Base-by-base conservation (phyloP, 2,797 vertebrate genomes). In the Notoglanidium macrostoma region DNA sequence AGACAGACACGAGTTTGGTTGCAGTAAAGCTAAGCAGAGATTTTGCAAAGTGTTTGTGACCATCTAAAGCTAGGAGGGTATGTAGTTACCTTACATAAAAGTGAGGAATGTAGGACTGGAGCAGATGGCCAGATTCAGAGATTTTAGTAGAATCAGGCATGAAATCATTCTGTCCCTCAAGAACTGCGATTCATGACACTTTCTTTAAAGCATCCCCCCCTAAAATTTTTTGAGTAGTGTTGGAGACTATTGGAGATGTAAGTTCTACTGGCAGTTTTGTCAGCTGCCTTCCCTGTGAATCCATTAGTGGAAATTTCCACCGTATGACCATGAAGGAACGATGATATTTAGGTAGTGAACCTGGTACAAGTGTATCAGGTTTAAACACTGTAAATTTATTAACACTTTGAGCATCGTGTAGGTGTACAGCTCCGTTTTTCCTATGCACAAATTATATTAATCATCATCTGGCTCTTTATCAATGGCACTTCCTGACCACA, bases 11-110 rank as follows among this genome's bases (percentile, higher is more conserved):
- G 72, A 85, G 65, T 82, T 73, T 79, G 54, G 84, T 79, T 70
- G 54, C 76, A 55, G 44, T 88, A 61, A 85, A 55, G 54, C 40
- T 23, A 29, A 63, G 54, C 76, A 63, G 73, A 77, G 82, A 35
- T n/a, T 4, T 17, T 3, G 3, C 21, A 79, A 57, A 35, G 29
- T 1, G 46, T 79, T 51, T 77, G 15, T 11, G 7, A 4, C 40
- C 1, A 54, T 83, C 49, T 40, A 40, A 40, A 40, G 35, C 35
- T 40, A 40, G 35, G 35, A 44, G 2, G 35, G 11, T 8, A 26
- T 26, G 32, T 15, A 26, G 55, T 61, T n/a, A 23, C 12, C 3
- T 19, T n/a, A 11, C 5, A 15, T 61, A 44, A 59, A 79, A 17
- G 7, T 17, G 23, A 63, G 12, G 1, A 80, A 7, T 40, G 29